A percentile compares a stretch with the other conserved stretches of the same genome.
These are phyloP conservation scores for Cuniculus paca DNA, from an alignment of 2,797 vertebrate species.

Conservation along the genomic window DNA sequence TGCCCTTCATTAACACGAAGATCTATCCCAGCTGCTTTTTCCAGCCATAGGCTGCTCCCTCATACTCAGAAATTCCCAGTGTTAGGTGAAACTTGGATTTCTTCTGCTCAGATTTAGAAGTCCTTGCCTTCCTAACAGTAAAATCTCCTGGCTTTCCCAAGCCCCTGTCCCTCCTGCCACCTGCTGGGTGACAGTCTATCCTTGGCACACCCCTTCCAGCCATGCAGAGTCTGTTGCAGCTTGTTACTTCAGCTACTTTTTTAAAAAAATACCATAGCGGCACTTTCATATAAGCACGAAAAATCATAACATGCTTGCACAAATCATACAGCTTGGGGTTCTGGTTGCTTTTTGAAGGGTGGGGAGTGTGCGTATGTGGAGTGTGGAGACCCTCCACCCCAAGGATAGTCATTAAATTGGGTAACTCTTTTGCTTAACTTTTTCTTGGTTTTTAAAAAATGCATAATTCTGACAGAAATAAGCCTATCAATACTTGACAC, in stretches of 20 bases:
- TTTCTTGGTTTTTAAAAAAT: constrained; percentile 51
- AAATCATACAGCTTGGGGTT: not conserved
- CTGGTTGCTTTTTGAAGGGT: not conserved
- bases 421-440: not conserved
- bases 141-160: not conserved
- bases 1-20: not conserved
- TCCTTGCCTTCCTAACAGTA: not conserved
- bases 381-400: not conserved
- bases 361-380: too few species aligned
- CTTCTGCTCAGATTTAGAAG: not conserved
- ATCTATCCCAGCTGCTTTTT: not conserved
- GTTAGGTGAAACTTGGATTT: not conserved
- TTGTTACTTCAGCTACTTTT: constrained; percentile 17
- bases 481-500: not conserved
- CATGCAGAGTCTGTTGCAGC: not conserved
- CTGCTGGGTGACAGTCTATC: not conserved
- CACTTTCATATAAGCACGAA: constrained; percentile 28
- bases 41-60: not conserved
- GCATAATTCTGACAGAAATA: constrained; percentile 43
- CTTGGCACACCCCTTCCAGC: not conserved
- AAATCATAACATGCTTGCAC: not conserved
- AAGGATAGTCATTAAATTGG: not conserved
- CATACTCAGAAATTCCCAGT: not conserved
- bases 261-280: not conserved
- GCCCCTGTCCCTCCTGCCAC: not conserved